Base-by-base conservation (phyloP, 1,140 invertebrate species). In the Planococcus citri region DNA sequence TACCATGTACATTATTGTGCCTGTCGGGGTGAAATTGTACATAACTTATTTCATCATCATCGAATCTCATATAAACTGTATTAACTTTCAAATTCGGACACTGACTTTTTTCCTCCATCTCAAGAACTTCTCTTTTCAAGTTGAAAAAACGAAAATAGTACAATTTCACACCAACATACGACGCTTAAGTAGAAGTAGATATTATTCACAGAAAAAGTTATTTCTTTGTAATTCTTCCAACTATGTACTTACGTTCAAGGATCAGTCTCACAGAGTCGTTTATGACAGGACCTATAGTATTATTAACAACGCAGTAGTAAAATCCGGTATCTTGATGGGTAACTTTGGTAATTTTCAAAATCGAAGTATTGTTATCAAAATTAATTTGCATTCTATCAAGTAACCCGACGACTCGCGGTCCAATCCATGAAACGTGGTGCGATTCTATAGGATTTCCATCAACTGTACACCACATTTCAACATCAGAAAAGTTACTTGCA, bases 241-340 rank as follows among this genome's bases (percentile, higher is more conserved):
- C 3, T 58, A 22, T 58, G 21, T 51, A 83, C 87, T 89, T 85
- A 87, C 91, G 92, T 81, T 91, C 91, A 3, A 94, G 90, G 68
- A 92, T 83, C 21, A 94, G 78, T 77, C 86, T 84, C 9, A 81
- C 79, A 38, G 78, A 76, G 51, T 76, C 77, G 27, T 78, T 82
- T 2, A 83, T 85, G 58, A 87, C 84, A 73, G 87, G 84, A 21
- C 92, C 93, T 71, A 98, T 89, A 64, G 90, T 90, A 78, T 98
- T 98, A 80, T 96, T 88, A 20, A 92, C 94, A 60, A 88, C 84
- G 78, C 95, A 98, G 57, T 85, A 84, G 80, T 95, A 98, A 70
- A 86, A 84, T 0, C 95, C 95, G 1, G 92, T 88, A 78, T 97
- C 94, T 69, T 89, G 86, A 72, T 89, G 85, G 33, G 84, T 86